Base-by-base conservation (phyloP, 2,797 vertebrate genomes). In the Micrastur ruficollis region DNA sequence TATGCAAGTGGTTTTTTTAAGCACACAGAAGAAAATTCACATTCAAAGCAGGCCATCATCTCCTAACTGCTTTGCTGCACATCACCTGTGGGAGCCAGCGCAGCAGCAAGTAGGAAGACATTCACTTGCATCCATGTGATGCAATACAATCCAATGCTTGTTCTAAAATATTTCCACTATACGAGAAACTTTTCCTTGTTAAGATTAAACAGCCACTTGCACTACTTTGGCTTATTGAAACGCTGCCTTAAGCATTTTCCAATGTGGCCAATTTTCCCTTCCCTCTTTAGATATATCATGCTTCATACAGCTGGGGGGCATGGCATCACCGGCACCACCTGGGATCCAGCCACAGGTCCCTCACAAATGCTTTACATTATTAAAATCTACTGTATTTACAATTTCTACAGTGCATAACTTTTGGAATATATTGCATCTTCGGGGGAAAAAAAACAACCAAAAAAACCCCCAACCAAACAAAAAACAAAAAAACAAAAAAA, bases 21-120 rank as follows among this genome's bases (percentile, higher is more conserved):
- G 49, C 13, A 62, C 47, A 42, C 15, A 40, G 16, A 55, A 86
- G 36, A 32, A 65, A 78, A 55, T 6, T 22, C 15, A 9, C 19
- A 7, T 13, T 23, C 22, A 31, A 5, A n/a, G 8, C 22, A 59
- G 25, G 13, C 25, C 14, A 4, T 7, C 5, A 2, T 7, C 26
- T 25, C 42, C 14, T 5, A 56, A 0, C 15, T 32, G 59, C 59
- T 76, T 42, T 5, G 34, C 55, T 40, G 38, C 20, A n/a, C 13
- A 32, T 32, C 53, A 25, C 52, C 58, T 13, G 13, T 1, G 26
- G 49, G 26, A 11, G 3, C 38, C 20, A 50, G 4, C 6, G 2
- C 23, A 53, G 50, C 52, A 67, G 19, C 4, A 20, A 63, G 47
- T 0, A 17, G 16, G 62, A 58, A 18, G 25, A 73, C 0, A 0